phyloP scores from a whole-genome alignment of 2,888 invertebrate genomes.

The Yponomeuta malinellus region DNA sequence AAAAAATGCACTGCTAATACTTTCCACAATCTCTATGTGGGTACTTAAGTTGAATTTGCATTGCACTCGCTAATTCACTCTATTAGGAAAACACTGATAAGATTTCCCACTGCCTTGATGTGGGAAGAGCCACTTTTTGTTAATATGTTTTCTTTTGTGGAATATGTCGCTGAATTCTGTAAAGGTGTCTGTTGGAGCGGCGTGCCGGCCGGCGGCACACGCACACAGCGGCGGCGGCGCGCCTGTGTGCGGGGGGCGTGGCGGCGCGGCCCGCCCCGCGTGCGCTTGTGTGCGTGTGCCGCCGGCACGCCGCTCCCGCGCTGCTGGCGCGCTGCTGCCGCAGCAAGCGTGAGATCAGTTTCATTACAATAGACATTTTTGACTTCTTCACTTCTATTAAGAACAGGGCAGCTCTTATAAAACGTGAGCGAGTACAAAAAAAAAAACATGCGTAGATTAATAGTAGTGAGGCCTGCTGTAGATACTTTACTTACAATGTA shows the following conservation, averaged over 20 bases:
- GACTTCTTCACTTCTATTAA: no score
- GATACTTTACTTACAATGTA: no score
- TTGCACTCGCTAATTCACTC: neutral
- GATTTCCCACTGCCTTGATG: neutral
- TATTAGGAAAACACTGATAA: neutral
- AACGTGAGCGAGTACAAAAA: no score
- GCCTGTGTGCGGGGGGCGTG: neutral
- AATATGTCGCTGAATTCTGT: no score
- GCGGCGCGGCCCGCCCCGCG: constrained; percentile 8
- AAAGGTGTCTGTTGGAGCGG: no score
- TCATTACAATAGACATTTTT: neutral
- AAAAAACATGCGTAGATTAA: no score
- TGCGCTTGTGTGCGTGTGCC: neutral
- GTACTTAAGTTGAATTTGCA: neutral
- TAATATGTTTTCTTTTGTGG: no score
- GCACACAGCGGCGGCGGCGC: neutral
- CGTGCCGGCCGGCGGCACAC: neutral
- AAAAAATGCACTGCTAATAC: no score
- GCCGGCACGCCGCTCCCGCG: neutral
- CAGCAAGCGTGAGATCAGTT: neutral
- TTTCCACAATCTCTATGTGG: no score
- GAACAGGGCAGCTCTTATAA: no score
- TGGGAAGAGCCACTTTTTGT: neutral
- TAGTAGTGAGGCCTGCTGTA: no score
- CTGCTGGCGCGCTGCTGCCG: neutral